Evolutionary conservation across 2,113 vertebrate genomes (phyloP), one percentile per base, ranked within the genome.

Genomic region (Lagopus leucura): DNA sequence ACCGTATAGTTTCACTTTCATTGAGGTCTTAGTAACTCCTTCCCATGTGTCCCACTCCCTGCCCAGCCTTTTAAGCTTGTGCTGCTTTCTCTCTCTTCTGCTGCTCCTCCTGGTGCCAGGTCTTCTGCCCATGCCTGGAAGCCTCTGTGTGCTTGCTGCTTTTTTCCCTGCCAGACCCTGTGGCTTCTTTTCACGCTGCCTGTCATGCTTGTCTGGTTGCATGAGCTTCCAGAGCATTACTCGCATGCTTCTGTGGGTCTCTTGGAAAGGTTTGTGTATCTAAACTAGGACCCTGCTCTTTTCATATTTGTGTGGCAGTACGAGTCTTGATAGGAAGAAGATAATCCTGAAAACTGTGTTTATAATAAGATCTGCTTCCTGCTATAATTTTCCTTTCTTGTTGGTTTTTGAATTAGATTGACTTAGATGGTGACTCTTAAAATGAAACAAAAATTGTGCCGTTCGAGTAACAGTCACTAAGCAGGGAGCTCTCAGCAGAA

Each of bases 371-470:
- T 65, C 86, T 88, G 50, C 60, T 94, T 94, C 79, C 89, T 87
- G 84, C 52, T 52, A 27, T 83, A 54, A 42, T 66, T 88, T 55
- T 89, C 79, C 50, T 89, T 94, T 69, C 86, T 93, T 80, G 61
- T 67, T 73, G 24, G 57, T 69, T 89, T 87, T 97, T 61, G 54
- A 86, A 61, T 71, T 93, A 94, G 64, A 43, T 86, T 74, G 76
- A 45, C 55, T 86, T 84, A 82, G 71, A 25, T 38, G 58, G 75
- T 65, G 80, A 30, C 81, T 73, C 47, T 48, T 50, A 72, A 70
- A 28, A 28, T 54, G 87, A 80, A 95, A 67, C 21, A 63, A 57
- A 78, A 57, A 32, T 86, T 72, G 36, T 57, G 67, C 57, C 67
- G 38, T 64, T 90, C 55, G 38, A 70, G 45, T n/a, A 58, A 65